These are phyloP conservation scores for Mobula hypostoma DNA, from an alignment of 2,113 vertebrate species.

Conservation along the genomic window DNA sequence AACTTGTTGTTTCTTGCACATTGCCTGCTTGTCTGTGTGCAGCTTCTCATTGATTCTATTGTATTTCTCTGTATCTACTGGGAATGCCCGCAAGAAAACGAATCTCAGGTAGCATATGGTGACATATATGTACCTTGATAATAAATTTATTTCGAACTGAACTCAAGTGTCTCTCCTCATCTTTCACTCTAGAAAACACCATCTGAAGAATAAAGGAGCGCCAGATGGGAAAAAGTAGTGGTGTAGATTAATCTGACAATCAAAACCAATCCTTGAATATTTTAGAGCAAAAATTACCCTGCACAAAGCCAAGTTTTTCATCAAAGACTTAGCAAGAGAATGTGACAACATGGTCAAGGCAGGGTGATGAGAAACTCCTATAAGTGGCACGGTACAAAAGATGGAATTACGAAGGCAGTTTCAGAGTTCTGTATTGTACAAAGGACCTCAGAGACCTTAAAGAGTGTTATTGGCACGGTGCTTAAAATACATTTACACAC, in stretches of 20 bases:
- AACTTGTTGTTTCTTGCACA: too few relatives aligned
- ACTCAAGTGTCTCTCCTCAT: too few relatives aligned
- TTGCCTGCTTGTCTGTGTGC: too few relatives aligned
- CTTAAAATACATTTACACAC: not conserved
- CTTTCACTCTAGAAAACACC: too few relatives aligned
- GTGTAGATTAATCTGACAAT: not conserved
- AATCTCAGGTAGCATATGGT: too few relatives aligned
- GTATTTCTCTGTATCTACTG: too few relatives aligned
- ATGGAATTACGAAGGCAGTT: not conserved
- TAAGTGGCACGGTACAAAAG: not conserved
- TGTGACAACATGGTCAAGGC: not conserved
- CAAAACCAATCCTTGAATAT: not conserved
- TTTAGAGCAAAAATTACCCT: not conserved
- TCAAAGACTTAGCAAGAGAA: not conserved
- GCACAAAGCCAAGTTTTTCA: not conserved
- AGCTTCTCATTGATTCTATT: too few relatives aligned
- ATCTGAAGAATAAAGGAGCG: too few relatives aligned
- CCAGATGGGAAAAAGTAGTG: too few relatives aligned
- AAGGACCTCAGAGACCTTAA: conserved; percentile 1
- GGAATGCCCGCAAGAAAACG: too few relatives aligned
- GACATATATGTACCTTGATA: too few relatives aligned
- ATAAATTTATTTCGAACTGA: too few relatives aligned
- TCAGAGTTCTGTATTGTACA: not conserved
- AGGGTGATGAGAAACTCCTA: not conserved
- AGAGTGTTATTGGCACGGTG: not conserved